Base-by-base conservation (phyloP, 2,888 invertebrate genomes). In the Eupithecia subfuscata region DNA sequence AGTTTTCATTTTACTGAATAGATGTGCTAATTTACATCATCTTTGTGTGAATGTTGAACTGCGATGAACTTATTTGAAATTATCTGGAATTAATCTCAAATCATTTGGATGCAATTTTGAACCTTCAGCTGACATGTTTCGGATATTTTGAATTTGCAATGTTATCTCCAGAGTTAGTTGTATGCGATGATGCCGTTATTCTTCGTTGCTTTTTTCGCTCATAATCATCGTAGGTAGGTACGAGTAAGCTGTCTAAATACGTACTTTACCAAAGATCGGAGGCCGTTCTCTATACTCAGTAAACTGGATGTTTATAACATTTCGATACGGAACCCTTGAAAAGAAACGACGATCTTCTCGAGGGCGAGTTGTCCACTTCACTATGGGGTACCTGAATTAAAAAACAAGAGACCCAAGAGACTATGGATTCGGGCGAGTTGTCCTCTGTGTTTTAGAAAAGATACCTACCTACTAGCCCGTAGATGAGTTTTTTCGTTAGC, bases 1-100 rank as follows among this genome's bases (percentile, higher is more conserved):
- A 88, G 88, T 91, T 90, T 90, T 90, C 91, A 91, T 91, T 93
- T 89, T 86, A 86, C 85, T 94, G 90, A 94, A 94, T 94, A 91
- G 92, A 92, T 89, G 90, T 86, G 89, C 88, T 93, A 94, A 95
- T 95, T 94, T 94, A 93, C 93, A 94, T 94, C 92, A 88, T 92
- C 91, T 91, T 90, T 89, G 87, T 84, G 78, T 69, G 75, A 81
- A 79, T 73, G 43, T 75, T 79, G 74, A 74, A 74, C 74, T 70
- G 76, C 60, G 71, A 71, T 71, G 80, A 77, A 56, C 37, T 77
- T 72, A 70, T 77, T 56, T 72, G 40, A 68, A 73, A 74, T 72
- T 40, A 64, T 63, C 77, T 75, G 69, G 74, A 70, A 60, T 60
- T 22, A 12, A 25, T 60, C 60, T 22, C 22, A 14, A 12, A 60